A percentile compares a stretch with the other conserved stretches of the same genome.
These are phyloP conservation scores for Philaethria dido DNA, from an alignment of 2,888 invertebrate species.

Conservation along the genomic window DNA sequence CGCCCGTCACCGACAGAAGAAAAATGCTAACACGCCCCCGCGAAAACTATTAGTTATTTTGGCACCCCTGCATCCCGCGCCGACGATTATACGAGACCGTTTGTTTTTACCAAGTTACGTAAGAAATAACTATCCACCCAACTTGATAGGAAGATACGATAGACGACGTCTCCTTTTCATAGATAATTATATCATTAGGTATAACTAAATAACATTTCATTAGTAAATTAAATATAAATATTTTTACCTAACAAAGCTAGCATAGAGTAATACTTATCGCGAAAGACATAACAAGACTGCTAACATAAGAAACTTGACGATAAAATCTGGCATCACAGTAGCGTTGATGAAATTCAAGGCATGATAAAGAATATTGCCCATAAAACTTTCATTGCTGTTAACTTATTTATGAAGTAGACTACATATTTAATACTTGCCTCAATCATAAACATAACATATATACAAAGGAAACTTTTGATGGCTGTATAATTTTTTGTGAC, in stretches of 20 bases:
- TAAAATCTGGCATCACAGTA: constrained; percentile 65
- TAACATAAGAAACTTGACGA: constrained; percentile 50
- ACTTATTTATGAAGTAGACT: constrained; percentile 78
- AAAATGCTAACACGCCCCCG: constrained; percentile 84
- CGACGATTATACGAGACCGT: constrained; percentile 64
- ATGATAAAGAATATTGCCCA: constrained; percentile 78
- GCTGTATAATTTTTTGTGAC: constrained; percentile 22
- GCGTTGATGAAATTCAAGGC: constrained; percentile 79
- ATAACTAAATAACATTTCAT: background rate
- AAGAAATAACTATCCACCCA: constrained; percentile 24
- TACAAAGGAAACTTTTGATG: constrained; percentile 34
- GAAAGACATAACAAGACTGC: constrained; percentile 26
- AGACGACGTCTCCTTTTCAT: background rate
- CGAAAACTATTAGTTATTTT: constrained; percentile 84
- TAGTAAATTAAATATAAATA: background rate
- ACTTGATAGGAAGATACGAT: background rate
- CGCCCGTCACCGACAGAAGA: constrained; percentile 80
- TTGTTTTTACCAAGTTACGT: constrained; percentile 43
- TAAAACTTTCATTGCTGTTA: constrained; percentile 80
- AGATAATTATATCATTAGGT: background rate
- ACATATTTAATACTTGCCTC: constrained; percentile 72
- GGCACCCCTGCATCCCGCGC: constrained; percentile 76
- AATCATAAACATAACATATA: constrained; percentile 47
- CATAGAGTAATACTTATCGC: background rate
- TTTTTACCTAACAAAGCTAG: background rate